Base-by-base conservation (phyloP, 2,888 invertebrate genomes). In the Anorthoa munda region DNA sequence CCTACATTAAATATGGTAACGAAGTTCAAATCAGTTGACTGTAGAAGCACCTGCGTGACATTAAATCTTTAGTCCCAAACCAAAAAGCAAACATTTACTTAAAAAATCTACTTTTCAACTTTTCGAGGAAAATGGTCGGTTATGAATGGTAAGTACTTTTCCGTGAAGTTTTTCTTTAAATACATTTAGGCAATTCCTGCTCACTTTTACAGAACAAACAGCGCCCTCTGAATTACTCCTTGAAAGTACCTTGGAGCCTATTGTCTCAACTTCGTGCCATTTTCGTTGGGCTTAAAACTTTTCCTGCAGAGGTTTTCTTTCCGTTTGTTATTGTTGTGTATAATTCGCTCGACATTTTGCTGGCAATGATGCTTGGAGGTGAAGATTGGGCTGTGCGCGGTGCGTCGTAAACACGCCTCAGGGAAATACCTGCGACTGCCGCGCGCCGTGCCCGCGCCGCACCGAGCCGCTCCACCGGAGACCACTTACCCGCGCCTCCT, bases 351-450 rank as follows among this genome's bases (percentile, higher is more conserved):
- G 86, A 87, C 88, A 84, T 88, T 86, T 85, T 84, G 81, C 85
- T 72, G 83, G 87, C 85, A 84, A 86, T 86, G 85, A 88, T 88
- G 87, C 88, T 90, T 87, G 88, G 87, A 90, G 86, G 89, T 87
- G 90, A 88, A 90, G 89, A 92, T 91, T 91, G 91, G 88, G 88
- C 88, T 82, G 85, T 84, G 87, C 82, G 86, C 86, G 89, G 85
- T 88, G 86, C 86, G 88, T 91, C 91, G 91, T 94, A 93, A 94
- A 93, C 91, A 91, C 90, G 91, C 94, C 94, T 92, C 81, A 80
- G 94, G 94, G 94, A 94, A 94, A 94, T 94, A 91, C 89, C 86
- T 81, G 83, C 84, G 78, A 78, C 84, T 79, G 55, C 84, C 78
- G 83, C 59, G 75, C 67, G 51, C 84, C 79, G 84, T 68, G 66